phyloP scores from a whole-genome alignment of 2,113 vertebrate species.

The Hydrochoerus hydrochaeris region DNA sequence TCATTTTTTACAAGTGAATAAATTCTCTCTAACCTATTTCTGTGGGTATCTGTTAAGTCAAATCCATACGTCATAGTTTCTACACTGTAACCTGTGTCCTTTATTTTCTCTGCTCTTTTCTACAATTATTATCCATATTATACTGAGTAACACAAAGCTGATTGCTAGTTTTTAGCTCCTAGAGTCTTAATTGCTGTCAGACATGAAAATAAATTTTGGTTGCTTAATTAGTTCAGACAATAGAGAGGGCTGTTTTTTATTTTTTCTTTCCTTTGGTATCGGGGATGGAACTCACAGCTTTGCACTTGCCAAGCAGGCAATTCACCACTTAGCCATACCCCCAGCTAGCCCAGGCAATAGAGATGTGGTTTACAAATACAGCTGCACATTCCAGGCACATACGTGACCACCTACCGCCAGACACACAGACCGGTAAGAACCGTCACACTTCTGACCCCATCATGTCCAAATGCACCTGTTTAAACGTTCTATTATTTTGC shows the following conservation, averaged over 20 bases:
- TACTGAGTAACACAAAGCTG: not conserved
- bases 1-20: not conserved
- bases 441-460: not conserved
- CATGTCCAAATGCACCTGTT: not conserved
- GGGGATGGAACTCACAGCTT: no score
- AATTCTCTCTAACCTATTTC: constrained; percentile 14
- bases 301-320: no score
- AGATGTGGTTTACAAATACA: constrained; percentile 8
- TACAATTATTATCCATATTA: not conserved
- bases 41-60: not conserved
- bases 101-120: constrained; percentile 5
- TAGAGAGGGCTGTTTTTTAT: no score
- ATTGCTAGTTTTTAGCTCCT: not conserved
- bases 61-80: not conserved
- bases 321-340: no score
- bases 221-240: not conserved
- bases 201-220: not conserved
- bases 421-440: not conserved
- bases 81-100: not conserved
- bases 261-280: no score
- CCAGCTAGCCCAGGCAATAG: no score
- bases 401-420: not conserved
- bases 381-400: not conserved
- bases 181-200: not conserved
- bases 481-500: not conserved